phyloP scores from a whole-genome alignment of 2,888 invertebrate genomes.

The Oscheius sp. region DNA sequence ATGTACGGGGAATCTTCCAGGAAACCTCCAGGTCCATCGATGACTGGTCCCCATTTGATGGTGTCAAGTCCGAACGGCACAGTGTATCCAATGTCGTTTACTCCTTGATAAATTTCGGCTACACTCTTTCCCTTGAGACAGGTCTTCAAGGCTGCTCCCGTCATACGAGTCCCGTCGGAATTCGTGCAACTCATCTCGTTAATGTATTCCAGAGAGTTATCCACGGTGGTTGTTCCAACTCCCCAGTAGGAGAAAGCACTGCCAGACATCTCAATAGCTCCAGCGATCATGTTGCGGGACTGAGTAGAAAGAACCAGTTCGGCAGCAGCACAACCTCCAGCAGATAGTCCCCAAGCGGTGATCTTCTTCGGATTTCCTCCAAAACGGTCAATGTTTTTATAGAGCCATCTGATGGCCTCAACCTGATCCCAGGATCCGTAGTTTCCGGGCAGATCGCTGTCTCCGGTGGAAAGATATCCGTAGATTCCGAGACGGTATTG shows the following conservation, averaged over 20 bases:
- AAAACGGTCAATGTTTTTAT: constrained; percentile 26
- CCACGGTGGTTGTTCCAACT: constrained; percentile 9
- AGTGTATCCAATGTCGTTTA: constrained; percentile 17
- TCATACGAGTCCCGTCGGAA: not conserved
- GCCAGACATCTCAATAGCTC: constrained; percentile 30
- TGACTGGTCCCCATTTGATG: constrained; percentile 30
- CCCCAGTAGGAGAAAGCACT: constrained; percentile 29
- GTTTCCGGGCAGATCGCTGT: constrained; percentile 10
- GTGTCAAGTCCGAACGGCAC: not conserved
- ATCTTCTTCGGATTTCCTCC: constrained; percentile 27
- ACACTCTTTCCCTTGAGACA: constrained; percentile 24
- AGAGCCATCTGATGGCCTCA: constrained; percentile 19
- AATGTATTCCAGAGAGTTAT: constrained; percentile 9
- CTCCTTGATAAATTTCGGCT: constrained; percentile 28
- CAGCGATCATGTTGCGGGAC: not conserved
- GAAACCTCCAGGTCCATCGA: constrained; percentile 30
- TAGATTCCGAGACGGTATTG: constrained; percentile 31
- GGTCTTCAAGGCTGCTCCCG: constrained; percentile 2
- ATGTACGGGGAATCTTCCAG: constrained; percentile 18
- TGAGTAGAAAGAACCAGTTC: constrained; percentile 7
- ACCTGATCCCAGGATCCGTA: constrained; percentile 24
- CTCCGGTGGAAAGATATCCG: constrained; percentile 29
- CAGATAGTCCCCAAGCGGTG: constrained; percentile 31
- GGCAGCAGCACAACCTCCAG: constrained; percentile 32
- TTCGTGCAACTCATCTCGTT: constrained; percentile 4